These are phyloP conservation scores for Miltochrista miniata DNA, from an alignment of 2,888 invertebrate species.

Conservation along the genomic window DNA sequence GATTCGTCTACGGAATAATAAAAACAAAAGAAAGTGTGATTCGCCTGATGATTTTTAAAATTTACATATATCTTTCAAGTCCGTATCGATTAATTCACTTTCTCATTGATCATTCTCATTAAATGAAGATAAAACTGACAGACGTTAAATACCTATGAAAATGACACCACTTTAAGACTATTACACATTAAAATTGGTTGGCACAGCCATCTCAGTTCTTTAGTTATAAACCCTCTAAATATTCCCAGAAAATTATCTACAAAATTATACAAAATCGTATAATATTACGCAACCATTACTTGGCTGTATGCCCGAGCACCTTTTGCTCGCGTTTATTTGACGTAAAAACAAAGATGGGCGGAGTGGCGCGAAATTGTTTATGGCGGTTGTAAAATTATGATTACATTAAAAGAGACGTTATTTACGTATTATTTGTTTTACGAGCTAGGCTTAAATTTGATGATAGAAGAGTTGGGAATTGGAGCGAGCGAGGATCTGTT, in stretches of 20 bases:
- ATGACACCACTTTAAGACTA: too few species aligned
- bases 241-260: neutral
- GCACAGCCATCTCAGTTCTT: neutral
- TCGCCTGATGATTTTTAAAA: too few species aligned
- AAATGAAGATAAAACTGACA: too few species aligned
- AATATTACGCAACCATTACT: constrained; percentile 17
- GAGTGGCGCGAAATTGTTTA: constrained; percentile 32
- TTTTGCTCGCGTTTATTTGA: constrained; percentile 14
- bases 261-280: constrained; percentile 22
- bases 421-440: constrained; percentile 21
- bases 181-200: neutral
- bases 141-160: too few species aligned
- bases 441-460: constrained; percentile 13
- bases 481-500: neutral
- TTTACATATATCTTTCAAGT: too few species aligned
- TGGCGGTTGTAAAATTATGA: constrained; percentile 28
- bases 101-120: too few species aligned
- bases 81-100: too few species aligned
- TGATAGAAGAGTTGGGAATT: neutral
- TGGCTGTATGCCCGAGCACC: constrained; percentile 35
- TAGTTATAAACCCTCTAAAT: neutral
- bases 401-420: constrained; percentile 19
- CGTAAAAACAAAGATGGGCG: constrained; percentile 37
- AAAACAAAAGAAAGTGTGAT: too few species aligned
- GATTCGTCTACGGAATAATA: too few species aligned